Percentiles rank a stretch among this genome's conserved stretches.
Evolutionary conservation across 2,113 vertebrate species (phyloP).

Genomic region (Charadrius vociferus): DNA sequence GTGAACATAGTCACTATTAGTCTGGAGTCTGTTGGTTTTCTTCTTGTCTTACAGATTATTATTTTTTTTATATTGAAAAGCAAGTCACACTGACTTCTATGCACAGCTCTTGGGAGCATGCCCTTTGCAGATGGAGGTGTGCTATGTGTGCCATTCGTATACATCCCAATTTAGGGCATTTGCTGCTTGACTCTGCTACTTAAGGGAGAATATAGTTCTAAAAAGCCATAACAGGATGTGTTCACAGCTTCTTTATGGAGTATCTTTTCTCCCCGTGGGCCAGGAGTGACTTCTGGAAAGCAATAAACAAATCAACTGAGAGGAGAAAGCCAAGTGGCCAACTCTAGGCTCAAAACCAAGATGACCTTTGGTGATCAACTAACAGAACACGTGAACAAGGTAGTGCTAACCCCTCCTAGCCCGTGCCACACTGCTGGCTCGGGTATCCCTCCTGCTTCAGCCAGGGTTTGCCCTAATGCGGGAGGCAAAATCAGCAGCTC

Average conservation of each 20-base stretch:
- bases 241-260: neutral
- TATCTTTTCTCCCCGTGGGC: neutral
- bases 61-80: neutral
- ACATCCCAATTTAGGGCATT: neutral
- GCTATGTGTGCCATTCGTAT: neutral
- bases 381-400: accelerated
- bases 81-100: neutral
- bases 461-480: neutral
- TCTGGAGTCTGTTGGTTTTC: neutral
- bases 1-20: neutral
- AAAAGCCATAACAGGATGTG: accelerated
- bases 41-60: neutral
- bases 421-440: accelerated
- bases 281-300: neutral
- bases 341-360: neutral
- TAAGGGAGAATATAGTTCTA: neutral
- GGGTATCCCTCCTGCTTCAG: accelerated
- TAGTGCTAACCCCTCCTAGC: no score
- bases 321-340: neutral
- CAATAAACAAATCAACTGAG: neutral
- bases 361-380: neutral
- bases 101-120: neutral
- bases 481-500: neutral
- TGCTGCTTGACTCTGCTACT: neutral
- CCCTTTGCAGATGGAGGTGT: neutral